Evolutionary conservation across 2,113 vertebrate genomes (phyloP).

Genomic region (Phalacrocorax brasilianus): DNA sequence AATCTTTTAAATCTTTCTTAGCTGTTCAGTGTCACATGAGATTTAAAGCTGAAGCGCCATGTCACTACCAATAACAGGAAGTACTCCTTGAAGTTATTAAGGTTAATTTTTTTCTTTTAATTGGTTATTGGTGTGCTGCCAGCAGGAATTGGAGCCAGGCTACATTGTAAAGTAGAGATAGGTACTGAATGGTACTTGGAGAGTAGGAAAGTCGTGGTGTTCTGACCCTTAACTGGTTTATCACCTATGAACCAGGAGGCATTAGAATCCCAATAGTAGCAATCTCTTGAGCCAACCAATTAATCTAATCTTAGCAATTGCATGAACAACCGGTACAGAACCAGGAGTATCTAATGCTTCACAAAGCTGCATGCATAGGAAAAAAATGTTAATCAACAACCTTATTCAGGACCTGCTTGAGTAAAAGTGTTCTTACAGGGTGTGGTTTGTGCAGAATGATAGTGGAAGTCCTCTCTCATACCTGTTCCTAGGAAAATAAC

Average conservation of each 20-base stretch:
- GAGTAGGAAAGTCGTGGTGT: neutral
- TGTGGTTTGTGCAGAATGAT: neutral
- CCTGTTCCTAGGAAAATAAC: slow-evolving; percentile 98
- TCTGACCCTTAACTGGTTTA: neutral
- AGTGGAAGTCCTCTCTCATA: slow-evolving; percentile 24
- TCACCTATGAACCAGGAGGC: neutral
- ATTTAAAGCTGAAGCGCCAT: neutral
- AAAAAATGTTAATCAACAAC: neutral
- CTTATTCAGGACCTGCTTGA: neutral
- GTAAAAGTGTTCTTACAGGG: neutral
- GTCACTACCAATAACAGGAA: neutral
- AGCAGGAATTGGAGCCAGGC: neutral
- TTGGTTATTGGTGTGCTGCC: neutral
- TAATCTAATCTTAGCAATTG: neutral
- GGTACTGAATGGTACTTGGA: neutral
- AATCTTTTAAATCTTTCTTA: neutral
- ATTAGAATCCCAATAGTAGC: neutral
- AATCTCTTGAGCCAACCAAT: neutral
- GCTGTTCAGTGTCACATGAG: neutral
- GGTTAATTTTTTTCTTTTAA: neutral
- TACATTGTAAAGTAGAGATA: neutral
- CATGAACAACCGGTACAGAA: neutral
- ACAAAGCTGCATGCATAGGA: neutral
- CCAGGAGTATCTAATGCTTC: neutral
- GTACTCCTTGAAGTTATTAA: neutral